Percentiles rank a stretch among this genome's conserved stretches.
Evolutionary conservation across 2,113 vertebrate species (phyloP).

Genomic region (Amphiprion percula): DNA sequence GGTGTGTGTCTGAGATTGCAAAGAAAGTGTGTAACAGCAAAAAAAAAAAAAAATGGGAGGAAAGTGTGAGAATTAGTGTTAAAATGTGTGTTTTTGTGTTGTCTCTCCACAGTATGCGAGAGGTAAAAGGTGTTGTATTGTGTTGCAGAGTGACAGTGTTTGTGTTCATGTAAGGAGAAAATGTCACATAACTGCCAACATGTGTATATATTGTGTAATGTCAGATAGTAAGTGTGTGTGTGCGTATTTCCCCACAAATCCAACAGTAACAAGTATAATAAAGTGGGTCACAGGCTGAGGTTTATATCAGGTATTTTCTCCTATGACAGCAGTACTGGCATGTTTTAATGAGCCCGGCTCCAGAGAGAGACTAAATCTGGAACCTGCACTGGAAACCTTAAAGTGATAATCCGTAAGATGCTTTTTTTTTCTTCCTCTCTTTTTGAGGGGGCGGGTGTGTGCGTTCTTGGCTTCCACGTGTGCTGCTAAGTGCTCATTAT

Average conservation of each 20-base stretch:
- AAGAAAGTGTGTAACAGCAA: not conserved
- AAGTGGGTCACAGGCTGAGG: conserved; percentile 61
- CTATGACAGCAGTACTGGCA: conserved; percentile 58
- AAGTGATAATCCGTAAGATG: conserved; percentile 43
- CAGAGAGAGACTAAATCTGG: conserved; percentile 70
- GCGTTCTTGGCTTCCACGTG: conserved; percentile 12
- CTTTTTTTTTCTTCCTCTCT: conserved; percentile 6
- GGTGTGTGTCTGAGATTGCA: conserved; percentile 8
- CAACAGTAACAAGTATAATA: conserved; percentile 33
- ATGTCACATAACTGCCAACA: conserved; percentile 1
- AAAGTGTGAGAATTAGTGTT: conserved; percentile 2
- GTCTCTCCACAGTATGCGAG: not conserved
- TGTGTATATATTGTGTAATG: not conserved
- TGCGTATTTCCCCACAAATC: conserved; percentile 20
- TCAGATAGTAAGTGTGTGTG: not conserved
- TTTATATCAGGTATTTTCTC: conserved; percentile 62
- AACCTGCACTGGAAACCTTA: conserved; percentile 55
- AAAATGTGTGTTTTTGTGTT: conserved; percentile 3
- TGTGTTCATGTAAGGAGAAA: conserved; percentile 1
- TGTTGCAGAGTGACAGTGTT: not conserved
- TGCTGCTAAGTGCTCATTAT: conserved; percentile 53
- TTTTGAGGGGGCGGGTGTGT: not conserved
- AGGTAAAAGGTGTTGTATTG: not conserved
- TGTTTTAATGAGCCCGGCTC: conserved; percentile 74
- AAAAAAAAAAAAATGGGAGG: not conserved